These are phyloP conservation scores for Troides helena DNA, from an alignment of 2,888 invertebrate species.

Conservation along the genomic window DNA sequence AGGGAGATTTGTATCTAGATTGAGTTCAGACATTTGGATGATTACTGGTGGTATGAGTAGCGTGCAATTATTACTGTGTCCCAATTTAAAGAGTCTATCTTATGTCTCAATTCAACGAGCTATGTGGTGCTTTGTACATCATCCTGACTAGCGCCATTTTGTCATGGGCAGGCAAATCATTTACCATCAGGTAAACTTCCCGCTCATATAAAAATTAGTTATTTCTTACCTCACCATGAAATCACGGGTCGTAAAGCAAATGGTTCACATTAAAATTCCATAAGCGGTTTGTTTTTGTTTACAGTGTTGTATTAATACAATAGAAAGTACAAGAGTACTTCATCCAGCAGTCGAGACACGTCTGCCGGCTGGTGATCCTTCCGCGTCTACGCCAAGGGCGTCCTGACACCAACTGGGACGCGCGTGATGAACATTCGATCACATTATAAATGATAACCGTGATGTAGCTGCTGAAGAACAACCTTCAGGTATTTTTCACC, in stretches of 20 bases:
- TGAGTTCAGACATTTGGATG: no score
- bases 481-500: no score
- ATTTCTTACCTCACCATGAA: neutral
- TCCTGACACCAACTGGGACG: slow-evolving; percentile 14
- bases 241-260: neutral
- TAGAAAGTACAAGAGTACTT: slow-evolving; percentile 19
- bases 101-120: no score
- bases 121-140: no score
- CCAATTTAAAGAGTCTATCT: no score
- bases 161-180: no score
- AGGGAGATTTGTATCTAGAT: no score
- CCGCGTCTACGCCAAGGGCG: slow-evolving; percentile 24
- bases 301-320: slow-evolving; percentile 13
- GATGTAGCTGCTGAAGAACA: neutral
- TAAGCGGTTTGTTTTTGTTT: slow-evolving; percentile 15
- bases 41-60: no score
- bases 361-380: slow-evolving; percentile 13
- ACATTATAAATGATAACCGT: neutral
- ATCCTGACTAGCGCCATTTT: no score
- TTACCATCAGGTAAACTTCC: no score
- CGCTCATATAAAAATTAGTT: no score
- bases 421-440: slow-evolving; percentile 21
- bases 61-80: no score
- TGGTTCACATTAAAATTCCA: slow-evolving; percentile 9
- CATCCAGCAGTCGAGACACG: slow-evolving; percentile 17